Evolutionary conservation across 2,888 invertebrate species (phyloP).

Genomic region (Drosophila vallismaia): DNA sequence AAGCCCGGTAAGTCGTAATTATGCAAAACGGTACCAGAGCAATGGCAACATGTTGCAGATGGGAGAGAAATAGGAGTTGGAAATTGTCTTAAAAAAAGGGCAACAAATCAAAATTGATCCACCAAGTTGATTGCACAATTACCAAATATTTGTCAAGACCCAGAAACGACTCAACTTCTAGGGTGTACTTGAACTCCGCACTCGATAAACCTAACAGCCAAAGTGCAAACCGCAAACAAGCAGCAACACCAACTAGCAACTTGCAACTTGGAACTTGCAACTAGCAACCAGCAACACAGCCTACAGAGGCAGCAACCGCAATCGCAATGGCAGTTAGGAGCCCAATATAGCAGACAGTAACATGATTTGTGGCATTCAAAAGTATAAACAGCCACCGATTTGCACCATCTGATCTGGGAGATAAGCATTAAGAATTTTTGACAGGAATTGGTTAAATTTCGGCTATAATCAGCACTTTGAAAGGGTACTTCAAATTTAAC

Average conservation of each 20-base stretch:
- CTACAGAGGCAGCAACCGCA: neutral
- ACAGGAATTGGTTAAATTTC: slow-evolving; percentile 25
- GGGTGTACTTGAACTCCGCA: slow-evolving; percentile 44
- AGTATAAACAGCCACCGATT: slow-evolving; percentile 22
- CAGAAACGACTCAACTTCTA: slow-evolving; percentile 15
- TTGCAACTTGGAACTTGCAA: slow-evolving; percentile 9
- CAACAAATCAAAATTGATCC: slow-evolving; percentile 4
- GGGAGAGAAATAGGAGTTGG: neutral
- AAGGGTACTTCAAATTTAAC: neutral
- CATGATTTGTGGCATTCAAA: slow-evolving; percentile 70
- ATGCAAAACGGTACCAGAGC: slow-evolving; percentile 60
- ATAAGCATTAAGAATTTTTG: slow-evolving; percentile 39
- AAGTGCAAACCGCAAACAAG: slow-evolving; percentile 36
- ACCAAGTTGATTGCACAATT: slow-evolving; percentile 26
- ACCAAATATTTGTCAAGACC: slow-evolving; percentile 28
- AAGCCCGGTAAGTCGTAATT: slow-evolving; percentile 68
- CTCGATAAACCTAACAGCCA: slow-evolving; percentile 24
- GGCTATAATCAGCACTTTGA: neutral
- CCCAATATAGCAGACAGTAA: slow-evolving; percentile 36
- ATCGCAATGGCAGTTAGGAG: slow-evolving; percentile 26
- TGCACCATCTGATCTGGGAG: slow-evolving; percentile 27
- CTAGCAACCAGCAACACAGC: neutral
- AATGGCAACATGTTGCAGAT: neutral
- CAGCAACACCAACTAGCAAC: slow-evolving; percentile 9
- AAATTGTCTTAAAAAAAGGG: no score